Conservation (phyloP, 2,797 vertebrate species). For the Tangara arthus region DNA sequence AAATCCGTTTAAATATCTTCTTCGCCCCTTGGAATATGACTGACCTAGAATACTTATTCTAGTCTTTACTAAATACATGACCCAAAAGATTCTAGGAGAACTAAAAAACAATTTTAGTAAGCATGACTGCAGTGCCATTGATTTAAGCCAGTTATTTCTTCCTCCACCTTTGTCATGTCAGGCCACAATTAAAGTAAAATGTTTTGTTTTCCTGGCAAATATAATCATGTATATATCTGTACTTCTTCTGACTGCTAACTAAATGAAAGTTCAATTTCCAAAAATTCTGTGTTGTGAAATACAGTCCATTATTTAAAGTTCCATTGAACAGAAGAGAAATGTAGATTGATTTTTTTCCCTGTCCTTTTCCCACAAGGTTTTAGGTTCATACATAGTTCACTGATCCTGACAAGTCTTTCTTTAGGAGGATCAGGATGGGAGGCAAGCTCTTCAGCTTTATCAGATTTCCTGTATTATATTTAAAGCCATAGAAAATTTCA, state of each 20-base stretch:
- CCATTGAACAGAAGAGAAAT: background rate
- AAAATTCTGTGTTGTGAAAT: background rate
- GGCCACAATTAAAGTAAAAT: background rate
- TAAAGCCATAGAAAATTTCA: background rate
- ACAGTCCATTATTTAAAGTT: constrained; percentile 12
- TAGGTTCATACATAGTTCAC: background rate
- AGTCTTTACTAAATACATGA: background rate
- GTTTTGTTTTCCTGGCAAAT: background rate
- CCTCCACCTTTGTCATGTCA: background rate
- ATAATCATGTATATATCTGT: background rate
- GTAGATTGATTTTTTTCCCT: background rate
- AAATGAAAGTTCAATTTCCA: background rate
- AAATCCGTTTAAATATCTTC: background rate
- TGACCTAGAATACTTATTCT: background rate
- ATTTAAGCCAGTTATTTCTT: background rate
- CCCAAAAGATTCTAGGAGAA: background rate
- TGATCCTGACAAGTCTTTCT: background rate
- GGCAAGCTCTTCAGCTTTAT: background rate
- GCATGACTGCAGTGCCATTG: background rate
- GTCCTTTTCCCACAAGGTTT: background rate
- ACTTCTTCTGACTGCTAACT: background rate
- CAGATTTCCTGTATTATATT: background rate
- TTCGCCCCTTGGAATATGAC: background rate
- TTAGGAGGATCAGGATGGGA: background rate
- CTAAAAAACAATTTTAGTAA: background rate